phyloP scores from a whole-genome alignment of 2,888 invertebrate genomes.

The Synanthedon tipuliformis region DNA sequence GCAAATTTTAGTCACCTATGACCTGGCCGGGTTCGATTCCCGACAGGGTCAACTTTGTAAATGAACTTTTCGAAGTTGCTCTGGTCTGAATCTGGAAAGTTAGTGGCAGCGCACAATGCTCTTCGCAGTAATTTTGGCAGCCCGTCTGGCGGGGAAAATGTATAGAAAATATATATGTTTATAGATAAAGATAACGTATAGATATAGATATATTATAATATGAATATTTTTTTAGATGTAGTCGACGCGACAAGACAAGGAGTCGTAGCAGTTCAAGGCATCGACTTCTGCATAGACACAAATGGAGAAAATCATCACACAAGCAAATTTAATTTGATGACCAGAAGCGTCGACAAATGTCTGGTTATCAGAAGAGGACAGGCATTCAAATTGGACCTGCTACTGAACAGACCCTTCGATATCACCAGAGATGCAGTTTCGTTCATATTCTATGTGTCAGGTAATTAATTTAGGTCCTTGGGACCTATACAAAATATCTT shows the following conservation, averaged over 20 bases:
- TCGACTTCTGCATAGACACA: conserved; percentile 78
- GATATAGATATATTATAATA: not conserved
- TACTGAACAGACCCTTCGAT: conserved; percentile 80
- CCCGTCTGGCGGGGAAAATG: too few relatives aligned
- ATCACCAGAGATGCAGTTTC: conserved; percentile 82
- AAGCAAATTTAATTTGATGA: conserved; percentile 81
- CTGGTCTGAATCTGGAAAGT: too few relatives aligned
- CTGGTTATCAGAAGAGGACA: conserved; percentile 88
- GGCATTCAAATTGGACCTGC: conserved; percentile 78
- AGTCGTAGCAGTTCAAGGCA: conserved; percentile 76
- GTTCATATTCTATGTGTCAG: conserved; percentile 84
- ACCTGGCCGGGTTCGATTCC: too few relatives aligned
- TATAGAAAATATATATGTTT: too few relatives aligned
- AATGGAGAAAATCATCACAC: conserved; percentile 86
- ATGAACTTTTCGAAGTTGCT: too few relatives aligned
- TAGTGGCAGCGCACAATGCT: too few relatives aligned
- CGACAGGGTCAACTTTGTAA: too few relatives aligned
- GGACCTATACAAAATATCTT: too few relatives aligned
- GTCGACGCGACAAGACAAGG: conserved; percentile 59
- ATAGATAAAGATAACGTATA: too few relatives aligned
- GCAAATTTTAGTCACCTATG: too few relatives aligned
- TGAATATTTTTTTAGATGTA: conserved; percentile 43
- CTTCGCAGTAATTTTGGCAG: too few relatives aligned
- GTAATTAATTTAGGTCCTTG: conserved; percentile 29
- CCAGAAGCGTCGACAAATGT: conserved; percentile 66